These are phyloP conservation scores for Antitype chi DNA, from an alignment of 2,888 invertebrate species.

Conservation along the genomic window DNA sequence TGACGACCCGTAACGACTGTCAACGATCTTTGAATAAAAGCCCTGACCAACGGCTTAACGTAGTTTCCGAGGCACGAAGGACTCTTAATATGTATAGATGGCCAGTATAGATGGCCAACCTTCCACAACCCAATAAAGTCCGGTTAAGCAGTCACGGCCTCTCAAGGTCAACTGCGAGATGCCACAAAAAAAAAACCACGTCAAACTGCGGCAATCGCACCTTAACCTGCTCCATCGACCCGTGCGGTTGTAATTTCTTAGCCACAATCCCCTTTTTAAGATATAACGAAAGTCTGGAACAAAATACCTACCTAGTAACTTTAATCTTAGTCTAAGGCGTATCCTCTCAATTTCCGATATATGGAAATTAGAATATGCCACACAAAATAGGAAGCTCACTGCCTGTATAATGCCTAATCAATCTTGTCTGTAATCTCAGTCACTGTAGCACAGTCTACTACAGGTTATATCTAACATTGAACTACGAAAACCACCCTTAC, in stretches of 20 bases:
- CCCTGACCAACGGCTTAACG: no score
- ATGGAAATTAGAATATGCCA: slow-evolving; percentile 47
- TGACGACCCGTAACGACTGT: no score
- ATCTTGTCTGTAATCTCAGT: slow-evolving; percentile 11
- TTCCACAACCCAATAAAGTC: no score
- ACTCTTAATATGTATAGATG: no score
- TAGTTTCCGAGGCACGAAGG: no score
- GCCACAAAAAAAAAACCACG: no score
- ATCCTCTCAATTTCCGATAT: slow-evolving; percentile 42
- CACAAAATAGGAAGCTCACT: slow-evolving; percentile 16
- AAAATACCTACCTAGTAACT: background rate
- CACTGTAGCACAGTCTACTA: background rate
- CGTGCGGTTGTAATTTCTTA: background rate
- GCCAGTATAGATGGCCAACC: no score
- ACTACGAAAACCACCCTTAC: background rate
- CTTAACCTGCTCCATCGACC: background rate
- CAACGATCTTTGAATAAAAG: no score
- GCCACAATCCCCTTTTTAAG: background rate
- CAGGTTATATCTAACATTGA: background rate
- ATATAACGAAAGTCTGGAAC: background rate
- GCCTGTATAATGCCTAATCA: slow-evolving; percentile 37
- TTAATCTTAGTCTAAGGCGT: slow-evolving; percentile 7
- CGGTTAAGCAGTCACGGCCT: no score
- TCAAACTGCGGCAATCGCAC: no score
- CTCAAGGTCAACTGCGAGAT: no score